Evolutionary conservation across 2,888 invertebrate genomes (phyloP).

Genomic region (Merodon equestris): DNA sequence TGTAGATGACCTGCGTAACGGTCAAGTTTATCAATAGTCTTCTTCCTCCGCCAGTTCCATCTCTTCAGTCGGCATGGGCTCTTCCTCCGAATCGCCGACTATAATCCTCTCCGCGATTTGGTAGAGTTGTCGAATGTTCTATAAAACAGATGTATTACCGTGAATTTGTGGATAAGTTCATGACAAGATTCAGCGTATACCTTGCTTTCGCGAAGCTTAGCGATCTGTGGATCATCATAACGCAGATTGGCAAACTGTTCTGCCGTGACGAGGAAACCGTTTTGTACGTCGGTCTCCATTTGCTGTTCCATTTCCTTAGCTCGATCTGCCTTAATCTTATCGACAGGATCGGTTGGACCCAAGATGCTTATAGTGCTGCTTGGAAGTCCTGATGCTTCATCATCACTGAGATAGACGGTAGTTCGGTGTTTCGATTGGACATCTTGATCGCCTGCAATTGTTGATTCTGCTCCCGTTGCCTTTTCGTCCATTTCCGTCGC

Average conservation of each 20-base stretch:
- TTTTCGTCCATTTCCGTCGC: slow-evolving; percentile 6
- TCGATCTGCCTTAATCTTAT: slow-evolving; percentile 71
- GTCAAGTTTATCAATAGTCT: neutral
- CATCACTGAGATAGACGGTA: slow-evolving; percentile 26
- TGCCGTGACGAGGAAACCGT: slow-evolving; percentile 80
- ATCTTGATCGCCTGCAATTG: too few relatives aligned
- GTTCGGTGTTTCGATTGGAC: slow-evolving; percentile 9
- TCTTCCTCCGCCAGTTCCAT: slow-evolving; percentile 39
- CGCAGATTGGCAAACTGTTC: slow-evolving; percentile 81
- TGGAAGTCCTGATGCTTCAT: slow-evolving; percentile 52
- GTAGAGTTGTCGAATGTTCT: slow-evolving; percentile 83
- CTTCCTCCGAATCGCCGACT: slow-evolving; percentile 77
- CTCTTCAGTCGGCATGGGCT: slow-evolving; percentile 58
- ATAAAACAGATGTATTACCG: slow-evolving; percentile 67
- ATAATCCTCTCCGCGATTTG: slow-evolving; percentile 82
- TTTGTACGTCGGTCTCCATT: slow-evolving; percentile 73
- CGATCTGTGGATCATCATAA: slow-evolving; percentile 81
- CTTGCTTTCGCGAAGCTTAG: slow-evolving; percentile 80
- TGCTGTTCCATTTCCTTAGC: slow-evolving; percentile 72
- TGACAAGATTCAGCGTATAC: slow-evolving; percentile 76
- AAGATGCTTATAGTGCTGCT: slow-evolving; percentile 17
- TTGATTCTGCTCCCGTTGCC: too few relatives aligned
- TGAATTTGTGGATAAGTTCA: neutral
- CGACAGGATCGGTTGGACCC: too few relatives aligned
- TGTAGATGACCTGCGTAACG: neutral